These are phyloP conservation scores for Pheucticus melanocephalus DNA, from an alignment of 2,113 vertebrate genomes.

Conservation along the genomic window DNA sequence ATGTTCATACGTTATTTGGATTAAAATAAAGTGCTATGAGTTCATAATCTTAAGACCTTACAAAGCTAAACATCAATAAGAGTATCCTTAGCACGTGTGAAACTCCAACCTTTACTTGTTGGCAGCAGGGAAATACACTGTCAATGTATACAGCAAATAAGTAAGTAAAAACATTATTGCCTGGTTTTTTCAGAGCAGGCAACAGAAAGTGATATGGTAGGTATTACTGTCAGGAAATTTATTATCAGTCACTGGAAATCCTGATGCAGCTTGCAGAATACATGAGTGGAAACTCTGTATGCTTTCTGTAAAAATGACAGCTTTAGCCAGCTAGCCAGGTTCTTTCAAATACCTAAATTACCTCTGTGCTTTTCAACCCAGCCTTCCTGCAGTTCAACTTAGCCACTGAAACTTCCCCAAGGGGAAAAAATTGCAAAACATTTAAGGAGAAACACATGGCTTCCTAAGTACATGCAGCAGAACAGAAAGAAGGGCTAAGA, in stretches of 20 bases:
- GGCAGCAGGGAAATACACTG: neutral
- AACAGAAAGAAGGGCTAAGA: neutral
- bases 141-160: neutral
- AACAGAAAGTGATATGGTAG: neutral
- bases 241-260: neutral
- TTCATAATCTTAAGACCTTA: neutral
- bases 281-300: neutral
- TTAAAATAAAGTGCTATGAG: neutral
- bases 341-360: neutral
- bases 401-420: neutral
- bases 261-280: neutral
- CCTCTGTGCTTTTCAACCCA: neutral
- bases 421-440: neutral
- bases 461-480: neutral
- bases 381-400: neutral
- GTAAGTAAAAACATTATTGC: neutral
- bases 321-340: neutral
- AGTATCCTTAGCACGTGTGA: neutral
- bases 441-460: neutral
- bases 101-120: neutral
- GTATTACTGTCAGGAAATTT: neutral
- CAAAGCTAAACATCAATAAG: neutral
- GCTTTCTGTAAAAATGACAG: neutral
- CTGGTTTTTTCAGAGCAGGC: neutral
- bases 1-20: neutral